Base-by-base conservation (phyloP, 1,140 invertebrate species). In the Anoplolepis gracilipes region DNA sequence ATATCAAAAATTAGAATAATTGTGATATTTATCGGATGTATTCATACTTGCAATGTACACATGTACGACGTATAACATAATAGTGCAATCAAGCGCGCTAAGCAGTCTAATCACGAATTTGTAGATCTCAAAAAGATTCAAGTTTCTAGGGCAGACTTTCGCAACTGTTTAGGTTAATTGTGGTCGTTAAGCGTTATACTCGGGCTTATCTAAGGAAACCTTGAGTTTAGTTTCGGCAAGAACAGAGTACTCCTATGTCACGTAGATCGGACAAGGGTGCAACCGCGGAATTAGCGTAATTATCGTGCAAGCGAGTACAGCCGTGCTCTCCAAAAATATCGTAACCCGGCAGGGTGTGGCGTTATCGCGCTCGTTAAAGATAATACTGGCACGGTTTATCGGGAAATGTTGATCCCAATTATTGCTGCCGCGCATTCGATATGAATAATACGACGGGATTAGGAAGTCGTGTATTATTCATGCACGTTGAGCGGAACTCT, bases 211-310 rank as follows among this genome's bases (percentile, higher is more conserved):
- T 90, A 87, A 90, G 82, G 88, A 84, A 88, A 62, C 64, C 85
- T 53, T 1, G 46, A 70, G 81, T 46, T 90, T 84, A 87, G 75
- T 39, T 69, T 33, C 22, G 4, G 61, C 53, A 55, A 49, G 76
- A 73, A 82, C 46, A 11, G 39, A 10, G 30, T 67, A 61, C 39
- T 69, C 57, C n/a, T 25, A 25, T n/a, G 85, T 88, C 78, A 89
- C 69, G 76, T 57, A 46, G 64, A 77, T 81, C 76, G 77, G 70
- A 65, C 76, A 73, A 64, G 85, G 49, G 42, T 79, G 59, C 39
- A 73, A 87, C 72, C 86, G 53, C 5, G 62, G 77, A 90, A 90
- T 90, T 90, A 90, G 88, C 82, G 89, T 90, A 90, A 90, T 90
- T 90, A 90, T 90, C 86, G 61, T 87, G 76, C 67, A 46, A 67